Evolutionary conservation across 1,140 invertebrate species (phyloP), one percentile per base, ranked within the genome.

Genomic region (Notospermus geniculatus): DNA sequence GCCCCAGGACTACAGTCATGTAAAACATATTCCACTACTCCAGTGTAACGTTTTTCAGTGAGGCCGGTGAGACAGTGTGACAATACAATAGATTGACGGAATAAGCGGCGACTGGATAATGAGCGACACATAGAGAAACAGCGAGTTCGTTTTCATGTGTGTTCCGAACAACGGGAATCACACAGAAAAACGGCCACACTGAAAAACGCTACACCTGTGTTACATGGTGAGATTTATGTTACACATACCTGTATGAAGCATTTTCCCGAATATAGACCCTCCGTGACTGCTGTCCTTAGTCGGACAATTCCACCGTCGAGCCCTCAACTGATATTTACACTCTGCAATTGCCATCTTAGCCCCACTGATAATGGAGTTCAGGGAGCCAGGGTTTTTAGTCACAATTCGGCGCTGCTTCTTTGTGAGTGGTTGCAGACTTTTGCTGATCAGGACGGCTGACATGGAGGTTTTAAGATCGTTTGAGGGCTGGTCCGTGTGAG

Each of bases 291-390:
- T 71, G 27, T 70, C 68, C 19, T 69, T 63, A 1, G 72, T 75
- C 1, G 79, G 73, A 65, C 80, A 82, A 59, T 82, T 82, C 81
- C 81, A 82, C 23, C 73, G 72, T 36, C 80, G 64, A 55, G 76
- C 71, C 57, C 69, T 55, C 57, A 82, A 80, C 60, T 82, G 80
- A 60, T 69, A 68, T 60, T 77, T 70, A 60, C 81, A 82, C 65
- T 82, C 79, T 17, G 78, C 69, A 5, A 82, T 74, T 1, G 80
- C 78, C 59, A 77, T 71, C 50, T 71, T 67, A 13, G 79, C 79
- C 15, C 79, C 79, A 54, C 67, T 71, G 7, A 68, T 72, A 7
- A 81, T 62, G 7, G 76, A 76, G 30, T 72, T 57, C 36, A 80
- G 62, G 79, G 84, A 71, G 1, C 75, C 77, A 19, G 75, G 74